Percentiles rank a stretch among this genome's conserved stretches.
Conservation (phyloP, 2,888 invertebrate species). For the Spodoptera exigua region DNA sequence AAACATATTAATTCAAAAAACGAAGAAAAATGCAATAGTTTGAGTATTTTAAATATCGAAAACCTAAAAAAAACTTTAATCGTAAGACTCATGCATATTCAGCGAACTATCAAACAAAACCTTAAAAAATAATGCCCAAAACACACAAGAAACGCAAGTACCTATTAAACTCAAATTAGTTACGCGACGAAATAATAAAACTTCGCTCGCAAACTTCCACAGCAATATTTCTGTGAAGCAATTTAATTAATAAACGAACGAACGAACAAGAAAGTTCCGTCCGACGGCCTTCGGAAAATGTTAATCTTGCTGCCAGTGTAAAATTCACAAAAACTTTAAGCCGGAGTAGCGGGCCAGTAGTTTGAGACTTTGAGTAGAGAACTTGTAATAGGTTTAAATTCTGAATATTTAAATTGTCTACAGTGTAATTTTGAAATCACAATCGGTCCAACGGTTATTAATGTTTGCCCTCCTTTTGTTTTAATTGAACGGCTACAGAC, state of each 20-base stretch:
- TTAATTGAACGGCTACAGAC: constrained; percentile 55
- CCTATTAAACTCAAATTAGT: constrained; percentile 36
- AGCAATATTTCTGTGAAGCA: constrained; percentile 60
- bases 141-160: background rate
- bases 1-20: too few species aligned
- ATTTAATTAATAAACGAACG: constrained; percentile 78
- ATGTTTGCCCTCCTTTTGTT: constrained; percentile 59
- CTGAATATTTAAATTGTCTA: constrained; percentile 74
- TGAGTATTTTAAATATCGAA: too few species aligned
- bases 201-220: constrained; percentile 45
- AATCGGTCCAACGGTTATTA: constrained; percentile 55
- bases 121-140: background rate
- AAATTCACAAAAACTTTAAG: constrained; percentile 86
- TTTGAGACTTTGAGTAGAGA: constrained; percentile 77
- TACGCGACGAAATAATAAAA: constrained; percentile 31
- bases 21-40: too few species aligned
- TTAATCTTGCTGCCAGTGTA: constrained; percentile 75
- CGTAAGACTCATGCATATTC: too few species aligned
- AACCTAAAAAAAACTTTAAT: too few species aligned
- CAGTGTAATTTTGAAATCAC: constrained; percentile 60
- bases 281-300: constrained; percentile 65
- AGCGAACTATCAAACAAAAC: background rate
- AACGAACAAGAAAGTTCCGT: constrained; percentile 66
- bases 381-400: constrained; percentile 82
- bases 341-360: constrained; percentile 65